Percentiles rank a stretch among this genome's conserved stretches.
Conservation (phyloP, 2,888 invertebrate genomes). For the Epirrhoe tristata region DNA sequence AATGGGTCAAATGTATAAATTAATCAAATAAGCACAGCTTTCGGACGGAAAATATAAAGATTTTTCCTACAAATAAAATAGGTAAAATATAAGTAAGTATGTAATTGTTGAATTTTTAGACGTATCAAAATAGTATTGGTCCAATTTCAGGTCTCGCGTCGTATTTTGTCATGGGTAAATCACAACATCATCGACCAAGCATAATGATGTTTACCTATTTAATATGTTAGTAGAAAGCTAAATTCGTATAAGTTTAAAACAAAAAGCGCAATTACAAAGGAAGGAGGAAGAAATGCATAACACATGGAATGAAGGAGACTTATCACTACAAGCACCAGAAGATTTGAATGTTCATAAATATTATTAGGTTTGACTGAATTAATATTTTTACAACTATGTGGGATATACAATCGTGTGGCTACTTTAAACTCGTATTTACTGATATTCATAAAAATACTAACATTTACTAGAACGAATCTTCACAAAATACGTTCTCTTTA, state of each 20-base stretch:
- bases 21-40: constrained; percentile 39
- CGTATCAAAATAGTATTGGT: constrained; percentile 57
- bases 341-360: constrained; percentile 60
- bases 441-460: constrained; percentile 47
- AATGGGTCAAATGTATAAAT: constrained; percentile 4
- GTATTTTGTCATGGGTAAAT: constrained; percentile 63
- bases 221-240: constrained; percentile 40
- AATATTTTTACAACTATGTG: constrained; percentile 54
- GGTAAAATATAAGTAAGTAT: not conserved
- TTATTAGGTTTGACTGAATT: constrained; percentile 52
- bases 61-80: not conserved
- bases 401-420: constrained; percentile 49
- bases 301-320: constrained; percentile 78
- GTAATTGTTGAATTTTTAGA: not conserved
- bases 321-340: constrained; percentile 82
- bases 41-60: constrained; percentile 65
- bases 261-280: constrained; percentile 35
- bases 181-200: constrained; percentile 50
- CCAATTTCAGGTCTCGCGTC: constrained; percentile 69
- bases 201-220: constrained; percentile 28
- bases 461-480: constrained; percentile 39
- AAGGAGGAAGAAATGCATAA: constrained; percentile 64
- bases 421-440: constrained; percentile 46
- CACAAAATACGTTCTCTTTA: constrained; percentile 41
- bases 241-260: constrained; percentile 36